Percentiles rank a stretch among this genome's conserved stretches.
phyloP scores from a whole-genome alignment of 2,888 invertebrate species.

The Halocaridina rubra region DNA sequence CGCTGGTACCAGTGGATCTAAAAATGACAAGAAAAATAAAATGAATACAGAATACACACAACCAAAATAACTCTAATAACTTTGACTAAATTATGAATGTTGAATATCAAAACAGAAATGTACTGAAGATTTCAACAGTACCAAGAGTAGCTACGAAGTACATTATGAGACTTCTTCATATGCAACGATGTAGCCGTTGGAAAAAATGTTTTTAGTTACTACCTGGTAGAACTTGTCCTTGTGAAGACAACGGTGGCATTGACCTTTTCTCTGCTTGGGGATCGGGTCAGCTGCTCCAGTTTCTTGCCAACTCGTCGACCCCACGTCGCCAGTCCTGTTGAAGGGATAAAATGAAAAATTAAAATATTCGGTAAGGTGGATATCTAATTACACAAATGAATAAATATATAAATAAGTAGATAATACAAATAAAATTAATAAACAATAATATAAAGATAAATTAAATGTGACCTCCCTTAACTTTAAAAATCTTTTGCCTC shows the following conservation, averaged over 20 bases:
- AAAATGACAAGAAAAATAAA: background rate
- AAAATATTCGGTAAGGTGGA: too few relatives aligned
- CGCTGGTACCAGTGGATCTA: conserved; percentile 10
- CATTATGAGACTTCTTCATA: too few relatives aligned
- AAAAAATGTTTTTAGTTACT: too few relatives aligned
- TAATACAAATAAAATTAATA: too few relatives aligned
- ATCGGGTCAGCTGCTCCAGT: conserved; percentile 78
- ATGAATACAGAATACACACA: too few relatives aligned
- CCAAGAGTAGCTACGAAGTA: background rate
- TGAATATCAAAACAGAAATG: too few relatives aligned
- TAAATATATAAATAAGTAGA: too few relatives aligned
- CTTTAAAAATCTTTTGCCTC: background rate
- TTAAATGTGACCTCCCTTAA: background rate
- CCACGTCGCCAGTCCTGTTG: conserved; percentile 78
- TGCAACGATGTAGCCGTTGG: too few relatives aligned
- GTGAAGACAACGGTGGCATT: conserved; percentile 9
- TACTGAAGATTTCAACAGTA: background rate
- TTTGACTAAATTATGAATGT: too few relatives aligned
- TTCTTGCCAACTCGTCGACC: conserved; percentile 83
- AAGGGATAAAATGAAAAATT: background rate
- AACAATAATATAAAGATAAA: background rate
- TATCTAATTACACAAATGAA: too few relatives aligned
- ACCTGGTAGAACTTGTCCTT: conserved; percentile 40
- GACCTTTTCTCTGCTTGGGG: conserved; percentile 74
- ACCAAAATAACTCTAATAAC: too few relatives aligned